Conservation (phyloP, 2,888 invertebrate species). For the Camptogramma bilineatum region DNA sequence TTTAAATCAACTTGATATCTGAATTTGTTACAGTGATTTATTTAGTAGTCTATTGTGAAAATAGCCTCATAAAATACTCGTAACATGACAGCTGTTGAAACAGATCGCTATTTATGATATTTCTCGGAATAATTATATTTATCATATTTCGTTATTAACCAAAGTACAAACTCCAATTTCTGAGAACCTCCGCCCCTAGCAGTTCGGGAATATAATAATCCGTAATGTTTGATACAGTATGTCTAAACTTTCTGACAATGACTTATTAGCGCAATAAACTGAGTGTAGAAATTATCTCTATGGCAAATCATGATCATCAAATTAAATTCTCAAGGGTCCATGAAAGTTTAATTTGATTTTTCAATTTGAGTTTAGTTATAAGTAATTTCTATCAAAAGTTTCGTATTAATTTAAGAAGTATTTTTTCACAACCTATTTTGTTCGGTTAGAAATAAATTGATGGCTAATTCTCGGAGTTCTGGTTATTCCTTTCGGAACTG, state of each 20-base stretch:
- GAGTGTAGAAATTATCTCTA: slow-evolving; percentile 1
- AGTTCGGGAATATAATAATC: slow-evolving; percentile 32
- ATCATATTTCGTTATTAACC: slow-evolving; percentile 28
- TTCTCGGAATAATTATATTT: slow-evolving; percentile 26
- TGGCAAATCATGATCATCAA: not conserved
- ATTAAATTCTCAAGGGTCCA: too few relatives aligned
- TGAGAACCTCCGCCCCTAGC: slow-evolving; percentile 19
- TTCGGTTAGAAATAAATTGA: slow-evolving; percentile 49
- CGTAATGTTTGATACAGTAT: slow-evolving; percentile 23
- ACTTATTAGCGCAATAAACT: slow-evolving; percentile 40
- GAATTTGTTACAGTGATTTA: slow-evolving; percentile 27
- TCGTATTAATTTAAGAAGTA: not conserved
- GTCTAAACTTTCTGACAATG: slow-evolving; percentile 36
- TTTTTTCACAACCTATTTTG: not conserved
- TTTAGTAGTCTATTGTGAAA: slow-evolving; percentile 17
- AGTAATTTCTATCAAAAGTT: too few relatives aligned
- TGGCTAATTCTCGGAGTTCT: slow-evolving; percentile 56
- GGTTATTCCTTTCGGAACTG: slow-evolving; percentile 71
- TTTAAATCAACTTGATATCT: slow-evolving; percentile 22
- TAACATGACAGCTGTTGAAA: slow-evolving; percentile 35
- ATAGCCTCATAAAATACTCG: slow-evolving; percentile 28
- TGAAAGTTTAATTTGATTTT: too few relatives aligned
- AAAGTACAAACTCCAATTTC: slow-evolving; percentile 29
- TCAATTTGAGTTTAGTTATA: too few relatives aligned
- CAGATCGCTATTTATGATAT: slow-evolving; percentile 32